Conservation (phyloP, 1,140 invertebrate genomes). For the Megalonaias nervosa region DNA sequence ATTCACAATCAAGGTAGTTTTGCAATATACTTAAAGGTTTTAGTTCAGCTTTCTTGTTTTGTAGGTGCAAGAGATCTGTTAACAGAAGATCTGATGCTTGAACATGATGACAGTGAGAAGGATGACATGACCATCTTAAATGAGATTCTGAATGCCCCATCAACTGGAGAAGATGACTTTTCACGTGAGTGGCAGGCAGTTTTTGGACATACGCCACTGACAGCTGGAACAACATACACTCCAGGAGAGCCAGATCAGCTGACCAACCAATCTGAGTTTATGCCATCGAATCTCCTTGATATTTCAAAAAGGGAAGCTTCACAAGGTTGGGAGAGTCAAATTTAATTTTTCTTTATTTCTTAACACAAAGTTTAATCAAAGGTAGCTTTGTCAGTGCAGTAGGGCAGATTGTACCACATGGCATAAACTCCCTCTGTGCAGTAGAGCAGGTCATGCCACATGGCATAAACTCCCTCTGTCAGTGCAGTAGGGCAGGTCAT, state of each 20-base stretch:
- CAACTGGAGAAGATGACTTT: slow-evolving; percentile 67
- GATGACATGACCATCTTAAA: slow-evolving; percentile 73
- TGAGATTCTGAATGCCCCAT: slow-evolving; percentile 72
- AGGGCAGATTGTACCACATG: no score
- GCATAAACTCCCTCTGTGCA: no score
- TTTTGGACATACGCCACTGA: slow-evolving; percentile 55
- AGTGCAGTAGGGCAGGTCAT: no score
- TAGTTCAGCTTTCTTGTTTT: slow-evolving; percentile 15
- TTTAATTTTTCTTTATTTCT: no score
- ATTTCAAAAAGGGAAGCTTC: no score
- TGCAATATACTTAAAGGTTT: not conserved
- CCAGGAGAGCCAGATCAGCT: slow-evolving; percentile 54
- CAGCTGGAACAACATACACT: slow-evolving; percentile 40
- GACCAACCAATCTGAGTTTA: slow-evolving; percentile 60
- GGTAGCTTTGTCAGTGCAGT: no score
- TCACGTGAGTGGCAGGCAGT: slow-evolving; percentile 68
- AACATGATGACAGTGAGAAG: slow-evolving; percentile 68
- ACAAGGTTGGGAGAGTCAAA: no score
- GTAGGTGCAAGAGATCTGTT: slow-evolving; percentile 67
- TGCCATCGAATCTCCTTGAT: slow-evolving; percentile 74
- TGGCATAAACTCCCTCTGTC: no score
- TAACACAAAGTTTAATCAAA: no score
- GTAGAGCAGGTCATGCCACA: no score
- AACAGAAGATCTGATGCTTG: slow-evolving; percentile 59
- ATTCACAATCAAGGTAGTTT: no score